phyloP scores from a whole-genome alignment of 2,113 vertebrate genomes.

The Gobius niger region DNA sequence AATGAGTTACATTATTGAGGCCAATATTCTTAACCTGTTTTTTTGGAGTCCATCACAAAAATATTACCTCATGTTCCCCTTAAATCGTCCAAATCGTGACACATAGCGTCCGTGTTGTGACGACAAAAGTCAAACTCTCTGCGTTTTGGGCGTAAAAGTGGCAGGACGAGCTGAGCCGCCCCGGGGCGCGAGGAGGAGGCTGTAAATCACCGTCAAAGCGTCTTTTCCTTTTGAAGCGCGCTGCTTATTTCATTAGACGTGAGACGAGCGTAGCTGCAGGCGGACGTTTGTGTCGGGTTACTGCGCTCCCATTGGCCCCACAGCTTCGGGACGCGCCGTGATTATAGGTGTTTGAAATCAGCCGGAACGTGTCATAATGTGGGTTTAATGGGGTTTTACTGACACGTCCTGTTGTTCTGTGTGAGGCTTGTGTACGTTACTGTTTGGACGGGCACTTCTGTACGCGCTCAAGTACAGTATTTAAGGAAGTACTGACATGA shows the following conservation, averaged over 20 bases:
- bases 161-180: slow-evolving; percentile 42
- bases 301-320: slow-evolving; percentile 1
- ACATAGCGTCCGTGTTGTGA: neutral
- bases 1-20: slow-evolving; percentile 33
- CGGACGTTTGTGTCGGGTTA: slow-evolving; percentile 23
- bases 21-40: slow-evolving; percentile 17
- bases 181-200: slow-evolving; percentile 19
- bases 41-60: slow-evolving; percentile 14
- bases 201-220: slow-evolving; percentile 61
- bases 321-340: neutral
- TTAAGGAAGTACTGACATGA: too few relatives aligned
- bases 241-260: slow-evolving; percentile 41
- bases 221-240: slow-evolving; percentile 61
- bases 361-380: too few relatives aligned
- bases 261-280: slow-evolving; percentile 17
- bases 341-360: neutral
- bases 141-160: slow-evolving; percentile 22
- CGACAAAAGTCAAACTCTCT: neutral
- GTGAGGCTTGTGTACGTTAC: neutral
- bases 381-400: neutral
- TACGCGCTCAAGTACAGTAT: too few relatives aligned
- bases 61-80: slow-evolving; percentile 26
- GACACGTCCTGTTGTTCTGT: neutral
- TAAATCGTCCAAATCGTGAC: slow-evolving; percentile 14
- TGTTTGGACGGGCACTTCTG: neutral